phyloP scores from a whole-genome alignment of 2,888 invertebrate species.

The Drosophila kuntzei region DNA sequence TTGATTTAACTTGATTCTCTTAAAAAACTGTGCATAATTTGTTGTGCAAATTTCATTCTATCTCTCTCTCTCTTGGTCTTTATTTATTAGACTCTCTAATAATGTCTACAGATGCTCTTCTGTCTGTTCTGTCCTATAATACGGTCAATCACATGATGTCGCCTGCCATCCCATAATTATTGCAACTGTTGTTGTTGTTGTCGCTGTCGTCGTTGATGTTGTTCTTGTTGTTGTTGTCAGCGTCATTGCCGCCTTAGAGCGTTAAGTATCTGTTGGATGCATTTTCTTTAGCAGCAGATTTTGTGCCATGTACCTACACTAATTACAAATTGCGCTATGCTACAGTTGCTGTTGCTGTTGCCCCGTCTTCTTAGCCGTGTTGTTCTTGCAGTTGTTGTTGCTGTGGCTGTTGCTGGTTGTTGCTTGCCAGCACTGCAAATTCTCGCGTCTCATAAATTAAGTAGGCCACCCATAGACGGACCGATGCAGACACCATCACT shows the following conservation, averaged over 20 bases:
- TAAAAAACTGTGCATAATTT: background rate
- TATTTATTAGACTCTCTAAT: conserved; percentile 21
- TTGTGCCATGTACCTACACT: conserved; percentile 73
- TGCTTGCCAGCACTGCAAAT: conserved; percentile 64
- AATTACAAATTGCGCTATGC: conserved; percentile 77
- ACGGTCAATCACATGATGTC: conserved; percentile 78
- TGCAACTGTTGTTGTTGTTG: conserved; percentile 43
- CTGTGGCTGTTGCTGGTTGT: conserved; percentile 21
- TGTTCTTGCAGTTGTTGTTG: conserved; percentile 12
- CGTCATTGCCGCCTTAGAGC: conserved; percentile 55
- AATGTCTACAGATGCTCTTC: conserved; percentile 19
- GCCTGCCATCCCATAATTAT: conserved; percentile 58
- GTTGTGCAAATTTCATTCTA: background rate
- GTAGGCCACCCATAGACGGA: conserved; percentile 77
- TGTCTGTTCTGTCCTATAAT: conserved; percentile 52
- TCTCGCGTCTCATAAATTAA: conserved; percentile 81
- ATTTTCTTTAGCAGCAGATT: conserved; percentile 67
- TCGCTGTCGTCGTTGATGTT: conserved; percentile 8
- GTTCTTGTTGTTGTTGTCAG: conserved; percentile 34
- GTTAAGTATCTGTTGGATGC: conserved; percentile 68
- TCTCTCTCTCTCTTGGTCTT: background rate
- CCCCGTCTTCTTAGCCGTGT: conserved; percentile 7
- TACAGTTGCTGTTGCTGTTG: conserved; percentile 35
- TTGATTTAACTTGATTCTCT: background rate
- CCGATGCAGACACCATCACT: conserved; percentile 47